Evolutionary conservation across 2,888 invertebrate species (phyloP), one percentile per base, ranked within the genome.

Genomic region (Protodeltote pygarga): DNA sequence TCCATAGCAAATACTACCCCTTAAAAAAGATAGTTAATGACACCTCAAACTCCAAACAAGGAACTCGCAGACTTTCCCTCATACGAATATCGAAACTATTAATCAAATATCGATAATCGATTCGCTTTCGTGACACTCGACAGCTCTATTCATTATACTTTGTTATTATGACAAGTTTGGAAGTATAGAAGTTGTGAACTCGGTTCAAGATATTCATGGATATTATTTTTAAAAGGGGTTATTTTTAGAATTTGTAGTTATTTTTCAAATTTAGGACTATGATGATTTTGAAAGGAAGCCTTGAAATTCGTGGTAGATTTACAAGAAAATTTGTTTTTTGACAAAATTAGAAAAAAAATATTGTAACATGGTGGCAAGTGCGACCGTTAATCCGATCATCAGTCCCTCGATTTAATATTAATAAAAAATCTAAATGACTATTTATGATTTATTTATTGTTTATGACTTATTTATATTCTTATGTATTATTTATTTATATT

Each of bases 101-200:
- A 45, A 50, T 40, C 31, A 35, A 39, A 24, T 50, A 50, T 65
- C 59, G 54, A 66, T 59, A 48, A 59, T 66, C 67, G 46, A 66
- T 66, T 55, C 32, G 42, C 24, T 40, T 49, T 63, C 54, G 59
- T 55, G 59, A 60, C 45, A 62, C 42, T 59, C 51, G 48, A 63
- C 55, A 52, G 35, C 40, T 62, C 53, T 54, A 62, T 66, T 65
- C 66, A 65, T 59, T 59, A 51, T 54, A 59, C 51, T 52, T 51
- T 57, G 52, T 61, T 64, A 64, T 63, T 66, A 54, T 45, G 66
- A 63, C 54, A 58, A 65, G 59, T 54, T 66, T 21, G 17, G 41
- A 65, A 55, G 13, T 8, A 23, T 41, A 47, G 31, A 50, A 55
- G 29, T 59, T 44, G 40, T 29, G 31, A 45, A 55, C 31, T 60